phyloP scores from a whole-genome alignment of 2,888 invertebrate genomes.

The Euzophera pinguis region DNA sequence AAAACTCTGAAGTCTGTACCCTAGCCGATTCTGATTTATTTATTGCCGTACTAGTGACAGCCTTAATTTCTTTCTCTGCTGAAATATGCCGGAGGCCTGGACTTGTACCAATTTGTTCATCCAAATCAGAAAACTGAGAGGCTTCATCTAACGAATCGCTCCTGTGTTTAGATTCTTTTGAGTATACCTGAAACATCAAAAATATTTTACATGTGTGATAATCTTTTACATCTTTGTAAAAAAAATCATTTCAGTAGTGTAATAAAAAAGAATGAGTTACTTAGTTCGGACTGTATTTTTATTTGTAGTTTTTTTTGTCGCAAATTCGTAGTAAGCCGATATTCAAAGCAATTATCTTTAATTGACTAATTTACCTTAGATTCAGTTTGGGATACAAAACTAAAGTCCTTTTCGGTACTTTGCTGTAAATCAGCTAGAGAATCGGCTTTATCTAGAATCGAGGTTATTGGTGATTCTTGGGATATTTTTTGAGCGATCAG shows the following conservation, averaged over 20 bases:
- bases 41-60: constrained; percentile 26
- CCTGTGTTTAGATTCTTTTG: constrained; percentile 68
- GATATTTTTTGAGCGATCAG: constrained; percentile 51
- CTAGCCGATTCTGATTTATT: constrained; percentile 33
- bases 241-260: too few relatives aligned
- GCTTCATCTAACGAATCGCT: constrained; percentile 75
- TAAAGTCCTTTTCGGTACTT: constrained; percentile 70
- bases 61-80: constrained; percentile 39
- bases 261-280: too few relatives aligned
- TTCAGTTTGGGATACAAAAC: constrained; percentile 73
- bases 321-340: not conserved
- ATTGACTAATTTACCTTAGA: constrained; percentile 55
- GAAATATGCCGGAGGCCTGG: constrained; percentile 50
- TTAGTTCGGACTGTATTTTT: too few relatives aligned
- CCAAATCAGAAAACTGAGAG: constrained; percentile 74
- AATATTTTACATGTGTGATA: too few relatives aligned
- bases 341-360: not conserved
- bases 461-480: constrained; percentile 61
- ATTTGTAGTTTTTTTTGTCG: too few relatives aligned
- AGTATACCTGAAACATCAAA: constrained; percentile 58
- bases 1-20: constrained; percentile 56
- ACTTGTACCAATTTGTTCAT: constrained; percentile 68
- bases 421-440: constrained; percentile 70
- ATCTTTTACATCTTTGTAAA: too few relatives aligned
- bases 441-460: constrained; percentile 65